phyloP scores from a whole-genome alignment of 2,888 invertebrate species.

The Liposcelis brunnea region DNA sequence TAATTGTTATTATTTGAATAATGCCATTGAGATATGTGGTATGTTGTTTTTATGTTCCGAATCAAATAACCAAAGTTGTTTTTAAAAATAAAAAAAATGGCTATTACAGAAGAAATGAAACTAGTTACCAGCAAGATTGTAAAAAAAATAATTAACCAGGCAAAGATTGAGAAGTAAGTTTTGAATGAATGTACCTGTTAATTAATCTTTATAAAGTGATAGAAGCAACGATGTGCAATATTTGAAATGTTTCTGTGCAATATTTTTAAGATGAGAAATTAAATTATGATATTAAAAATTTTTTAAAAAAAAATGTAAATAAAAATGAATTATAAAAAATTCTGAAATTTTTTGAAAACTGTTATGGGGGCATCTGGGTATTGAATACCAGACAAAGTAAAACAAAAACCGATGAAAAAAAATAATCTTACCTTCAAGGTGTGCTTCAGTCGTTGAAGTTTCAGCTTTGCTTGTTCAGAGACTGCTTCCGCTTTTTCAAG shows the following conservation, averaged over 20 bases:
- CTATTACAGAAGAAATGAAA: not conserved
- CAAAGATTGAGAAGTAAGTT: too few relatives aligned
- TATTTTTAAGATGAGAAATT: not conserved
- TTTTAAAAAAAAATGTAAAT: not conserved
- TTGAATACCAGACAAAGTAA: too few relatives aligned
- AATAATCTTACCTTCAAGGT: conserved; percentile 6
- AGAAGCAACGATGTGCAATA: not conserved
- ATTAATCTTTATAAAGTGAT: too few relatives aligned
- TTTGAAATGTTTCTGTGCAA: not conserved
- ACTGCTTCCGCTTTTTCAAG: conserved; percentile 19
- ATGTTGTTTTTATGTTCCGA: too few relatives aligned
- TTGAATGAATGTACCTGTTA: too few relatives aligned
- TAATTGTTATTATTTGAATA: too few relatives aligned
- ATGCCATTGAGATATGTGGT: too few relatives aligned
- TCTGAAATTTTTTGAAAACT: too few relatives aligned
- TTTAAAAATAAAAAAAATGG: not conserved
- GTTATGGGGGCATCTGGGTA: too few relatives aligned
- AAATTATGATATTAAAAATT: not conserved
- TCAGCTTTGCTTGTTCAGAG: conserved; percentile 19
- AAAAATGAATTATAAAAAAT: not conserved
- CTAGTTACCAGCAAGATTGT: not conserved
- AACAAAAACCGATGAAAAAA: too few relatives aligned
- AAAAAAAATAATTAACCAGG: too few relatives aligned
- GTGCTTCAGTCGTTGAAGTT: conserved; percentile 20
- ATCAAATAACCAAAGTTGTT: not conserved